Conservation (phyloP, 2,797 vertebrate species). For the Hydrolagus colliei region DNA sequence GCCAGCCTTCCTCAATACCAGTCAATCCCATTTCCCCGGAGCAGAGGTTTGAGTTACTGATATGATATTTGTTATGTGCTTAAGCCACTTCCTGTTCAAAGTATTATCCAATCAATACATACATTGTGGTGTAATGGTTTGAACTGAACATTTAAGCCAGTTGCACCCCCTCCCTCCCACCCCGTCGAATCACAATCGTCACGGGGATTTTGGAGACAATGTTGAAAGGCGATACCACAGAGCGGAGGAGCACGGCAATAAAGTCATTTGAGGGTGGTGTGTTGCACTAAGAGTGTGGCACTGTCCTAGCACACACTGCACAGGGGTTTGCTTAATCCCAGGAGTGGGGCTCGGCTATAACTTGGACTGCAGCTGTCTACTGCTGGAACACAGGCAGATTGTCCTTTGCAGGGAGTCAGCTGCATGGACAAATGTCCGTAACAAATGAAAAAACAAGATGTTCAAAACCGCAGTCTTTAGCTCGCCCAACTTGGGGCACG, state of each 20-base stretch:
- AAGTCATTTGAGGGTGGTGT: conserved; percentile 1
- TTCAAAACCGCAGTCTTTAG: conserved; percentile 45
- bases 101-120: conserved; percentile 66
- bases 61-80: conserved; percentile 69
- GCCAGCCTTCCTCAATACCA: conserved; percentile 56
- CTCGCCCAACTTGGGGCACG: conserved; percentile 44
- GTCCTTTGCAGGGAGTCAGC: conserved; percentile 73
- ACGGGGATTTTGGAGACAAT: conserved; percentile 64
- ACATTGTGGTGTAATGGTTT: conserved; percentile 80
- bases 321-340: conserved; percentile 67
- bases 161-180: conserved; percentile 35
- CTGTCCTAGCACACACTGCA: conserved; percentile 53
- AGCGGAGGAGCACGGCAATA: conserved; percentile 47
- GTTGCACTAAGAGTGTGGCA: conserved; percentile 38
- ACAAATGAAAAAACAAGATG: conserved; percentile 75
- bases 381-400: conserved; percentile 76
- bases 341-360: conserved; percentile 76
- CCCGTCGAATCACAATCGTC: conserved; percentile 55
- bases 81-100: conserved; percentile 85
- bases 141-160: conserved; percentile 67
- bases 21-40: conserved; percentile 69
- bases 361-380: conserved; percentile 79
- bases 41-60: conserved; percentile 69
- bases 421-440: conserved; percentile 77
- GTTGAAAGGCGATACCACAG: conserved; percentile 57